Base-by-base conservation (phyloP, 2,113 vertebrate species). In the Chamaea fasciata region DNA sequence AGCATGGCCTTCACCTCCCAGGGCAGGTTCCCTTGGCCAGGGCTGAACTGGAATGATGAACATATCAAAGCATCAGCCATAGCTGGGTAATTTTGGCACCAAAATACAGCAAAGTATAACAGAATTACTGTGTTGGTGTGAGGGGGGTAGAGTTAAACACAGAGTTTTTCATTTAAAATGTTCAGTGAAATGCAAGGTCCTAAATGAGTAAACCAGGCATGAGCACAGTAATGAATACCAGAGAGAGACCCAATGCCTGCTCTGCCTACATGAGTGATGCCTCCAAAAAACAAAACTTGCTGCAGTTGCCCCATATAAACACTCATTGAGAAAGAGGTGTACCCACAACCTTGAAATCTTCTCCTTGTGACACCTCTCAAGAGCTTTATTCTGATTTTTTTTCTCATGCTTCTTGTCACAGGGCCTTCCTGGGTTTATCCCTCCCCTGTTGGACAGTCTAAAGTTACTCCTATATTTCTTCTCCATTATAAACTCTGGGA, bases 231-330 rank as follows among this genome's bases (percentile, higher is more conserved):
- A 39, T 46, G 56, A 12, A 42, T 13, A 24, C 3, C 78, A 37
- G 33, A 1, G 70, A 49, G 68, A 70, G 10, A 67, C 53, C 1
- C 5, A 42, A 4, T 42, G 5, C 26, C 26, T 24, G 35, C 39
- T 18, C 78, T 83, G 53, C 28, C 49, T 50, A 17, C 1, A 0
- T 1, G 31, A 59, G 13, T 2, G 2, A 39, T 35, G n/a, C 3
- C 6, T 27, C 33, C 5, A 3, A 6, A 39, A 74, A 39, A 2
- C 60, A 46, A n/a, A 77, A 15, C 18, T 63, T 37, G 24, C 44
- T 46, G 44, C 33, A 4, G 6, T 8, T 47, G 9, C 23, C 76
- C 41, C 10, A 0, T 4, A 5, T 3, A n/a, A 56, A 50, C 8
- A 24, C 8, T 5, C 68, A 1, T 15, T 20, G 33, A 67, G 23